These are phyloP conservation scores for Serranus cabrilla DNA, from an alignment of 2,797 vertebrate species.

Conservation along the genomic window DNA sequence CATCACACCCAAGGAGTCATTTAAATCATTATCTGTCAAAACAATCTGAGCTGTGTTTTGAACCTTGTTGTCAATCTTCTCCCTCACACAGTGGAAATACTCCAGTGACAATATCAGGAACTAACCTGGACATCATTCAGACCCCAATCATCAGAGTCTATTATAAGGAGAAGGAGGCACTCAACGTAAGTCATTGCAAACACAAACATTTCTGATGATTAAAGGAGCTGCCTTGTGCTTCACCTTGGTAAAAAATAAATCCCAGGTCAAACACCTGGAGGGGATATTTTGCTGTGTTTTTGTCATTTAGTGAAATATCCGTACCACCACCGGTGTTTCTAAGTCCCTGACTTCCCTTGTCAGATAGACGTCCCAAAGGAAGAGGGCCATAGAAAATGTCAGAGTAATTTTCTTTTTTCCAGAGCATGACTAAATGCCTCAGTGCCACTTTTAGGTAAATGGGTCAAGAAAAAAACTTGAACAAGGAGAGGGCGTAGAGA, in stretches of 20 bases:
- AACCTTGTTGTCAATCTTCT: neutral
- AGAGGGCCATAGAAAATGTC: slow-evolving; percentile 26
- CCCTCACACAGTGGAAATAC: slow-evolving; percentile 91
- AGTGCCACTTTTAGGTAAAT: slow-evolving; percentile 45
- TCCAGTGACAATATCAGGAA: slow-evolving; percentile 95
- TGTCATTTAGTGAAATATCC: slow-evolving; percentile 26
- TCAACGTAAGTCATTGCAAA: slow-evolving; percentile 90
- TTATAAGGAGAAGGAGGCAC: slow-evolving; percentile 92
- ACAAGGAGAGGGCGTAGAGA: slow-evolving; percentile 25
- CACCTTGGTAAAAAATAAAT: neutral
- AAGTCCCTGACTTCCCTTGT: slow-evolving; percentile 11
- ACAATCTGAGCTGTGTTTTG: slow-evolving; percentile 6
- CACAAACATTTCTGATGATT: neutral
- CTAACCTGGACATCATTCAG: slow-evolving; percentile 97
- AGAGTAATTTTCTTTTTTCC: slow-evolving; percentile 38
- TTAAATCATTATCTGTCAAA: slow-evolving; percentile 27
- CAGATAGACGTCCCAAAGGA: slow-evolving; percentile 8
- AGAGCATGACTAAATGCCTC: slow-evolving; percentile 43
- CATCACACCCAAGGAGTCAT: neutral
- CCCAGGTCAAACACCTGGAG: neutral
- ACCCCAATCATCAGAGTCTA: slow-evolving; percentile 97
- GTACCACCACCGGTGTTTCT: slow-evolving; percentile 1
- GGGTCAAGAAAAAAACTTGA: slow-evolving; percentile 45
- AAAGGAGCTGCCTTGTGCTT: neutral
- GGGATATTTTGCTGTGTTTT: too few relatives aligned